Conservation (phyloP, 2,113 vertebrate species). For the Prinia subflava region DNA sequence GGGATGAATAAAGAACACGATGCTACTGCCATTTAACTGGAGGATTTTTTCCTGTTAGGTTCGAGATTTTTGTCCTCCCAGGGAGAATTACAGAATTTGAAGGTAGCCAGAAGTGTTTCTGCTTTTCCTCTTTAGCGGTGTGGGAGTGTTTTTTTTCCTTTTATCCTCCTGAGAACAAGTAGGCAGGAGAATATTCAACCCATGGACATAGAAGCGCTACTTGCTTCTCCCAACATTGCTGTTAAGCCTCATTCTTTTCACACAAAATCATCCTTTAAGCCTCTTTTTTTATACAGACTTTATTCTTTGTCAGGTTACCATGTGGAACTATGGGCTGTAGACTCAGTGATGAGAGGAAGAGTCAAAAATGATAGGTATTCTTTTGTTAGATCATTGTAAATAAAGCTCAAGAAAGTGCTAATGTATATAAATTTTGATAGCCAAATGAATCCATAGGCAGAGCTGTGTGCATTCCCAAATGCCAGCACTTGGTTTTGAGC, state of each 20-base stretch:
- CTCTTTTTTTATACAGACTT: not conserved
- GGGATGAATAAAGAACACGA: accelerated
- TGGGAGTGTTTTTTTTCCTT: not conserved
- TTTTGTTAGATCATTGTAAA: not conserved
- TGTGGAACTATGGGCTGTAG: not conserved
- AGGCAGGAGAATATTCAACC: not conserved
- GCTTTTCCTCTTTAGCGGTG: not conserved
- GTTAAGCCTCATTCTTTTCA: not conserved
- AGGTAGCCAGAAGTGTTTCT: not conserved
- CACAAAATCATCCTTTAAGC: not conserved
- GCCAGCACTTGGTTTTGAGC: not conserved
- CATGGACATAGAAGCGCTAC: not conserved
- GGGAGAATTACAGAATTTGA: not conserved
- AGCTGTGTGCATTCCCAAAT: not conserved
- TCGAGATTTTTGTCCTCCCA: not conserved
- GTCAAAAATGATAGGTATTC: not conserved
- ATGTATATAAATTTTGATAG: not conserved
- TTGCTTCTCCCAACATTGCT: not conserved
- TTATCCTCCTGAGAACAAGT: not conserved
- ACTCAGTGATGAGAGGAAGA: not conserved
- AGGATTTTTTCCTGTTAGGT: not conserved
- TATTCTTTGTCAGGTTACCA: not conserved
- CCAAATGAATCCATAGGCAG: not conserved
- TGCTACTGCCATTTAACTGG: not conserved
- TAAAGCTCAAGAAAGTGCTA: not conserved